phyloP scores from a whole-genome alignment of 2,113 vertebrate species.

The Morone saxatilis region DNA sequence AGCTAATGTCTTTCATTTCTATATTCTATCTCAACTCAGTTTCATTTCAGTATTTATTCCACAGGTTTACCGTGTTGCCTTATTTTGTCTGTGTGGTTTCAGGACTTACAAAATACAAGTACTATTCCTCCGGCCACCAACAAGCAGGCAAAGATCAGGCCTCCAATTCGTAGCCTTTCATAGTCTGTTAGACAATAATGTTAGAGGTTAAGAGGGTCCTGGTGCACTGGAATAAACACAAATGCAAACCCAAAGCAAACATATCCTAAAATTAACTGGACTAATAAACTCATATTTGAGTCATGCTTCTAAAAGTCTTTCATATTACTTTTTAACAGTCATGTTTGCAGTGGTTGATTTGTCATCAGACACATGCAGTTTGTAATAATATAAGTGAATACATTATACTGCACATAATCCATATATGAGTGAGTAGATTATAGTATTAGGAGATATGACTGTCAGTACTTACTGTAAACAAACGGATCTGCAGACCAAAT shows the following conservation, averaged over 20 bases:
- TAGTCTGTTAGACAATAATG: slow-evolving; percentile 76
- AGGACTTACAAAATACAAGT: slow-evolving; percentile 79
- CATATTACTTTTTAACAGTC: not conserved
- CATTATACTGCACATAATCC: not conserved
- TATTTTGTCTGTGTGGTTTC: not conserved
- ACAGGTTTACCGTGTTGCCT: not conserved
- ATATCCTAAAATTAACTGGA: not conserved
- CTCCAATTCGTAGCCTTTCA: slow-evolving; percentile 82
- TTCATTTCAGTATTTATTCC: not conserved
- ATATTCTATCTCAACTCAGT: not conserved
- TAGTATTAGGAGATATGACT: slow-evolving; percentile 1
- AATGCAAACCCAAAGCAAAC: not conserved
- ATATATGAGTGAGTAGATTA: not conserved
- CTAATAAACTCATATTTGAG: not conserved
- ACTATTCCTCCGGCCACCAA: slow-evolving; percentile 70
- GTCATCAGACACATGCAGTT: too few relatives aligned
- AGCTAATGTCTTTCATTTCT: not conserved
- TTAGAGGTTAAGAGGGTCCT: not conserved
- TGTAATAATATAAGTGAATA: not conserved
- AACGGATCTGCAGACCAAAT: slow-evolving; percentile 79
- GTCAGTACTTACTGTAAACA: slow-evolving; percentile 83
- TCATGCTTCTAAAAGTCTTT: not conserved
- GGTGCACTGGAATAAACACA: not conserved
- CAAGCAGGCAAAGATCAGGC: slow-evolving; percentile 74
- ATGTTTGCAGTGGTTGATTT: not conserved